Evolutionary conservation across 1,140 invertebrate species (phyloP).

Genomic region (Drosophila mojavensis): DNA sequence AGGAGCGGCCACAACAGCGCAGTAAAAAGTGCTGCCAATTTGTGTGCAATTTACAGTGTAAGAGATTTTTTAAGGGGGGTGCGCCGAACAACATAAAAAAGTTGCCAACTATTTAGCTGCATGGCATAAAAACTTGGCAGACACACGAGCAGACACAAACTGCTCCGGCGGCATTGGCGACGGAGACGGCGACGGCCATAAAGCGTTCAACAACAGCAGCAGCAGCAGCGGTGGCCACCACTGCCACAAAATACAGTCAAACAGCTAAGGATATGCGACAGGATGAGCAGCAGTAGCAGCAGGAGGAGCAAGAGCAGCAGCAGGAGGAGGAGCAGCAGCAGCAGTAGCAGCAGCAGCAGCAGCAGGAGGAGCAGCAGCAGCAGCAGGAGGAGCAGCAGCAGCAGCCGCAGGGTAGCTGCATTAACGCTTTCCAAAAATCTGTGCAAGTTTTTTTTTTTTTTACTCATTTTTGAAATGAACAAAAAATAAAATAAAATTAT

Average conservation of each 20-base stretch:
- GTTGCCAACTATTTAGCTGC: conserved; percentile 72
- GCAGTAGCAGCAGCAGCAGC: conserved; percentile 44
- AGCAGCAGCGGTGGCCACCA: conserved; percentile 1
- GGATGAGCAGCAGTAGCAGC: background rate
- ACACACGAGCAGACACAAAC: conserved; percentile 72
- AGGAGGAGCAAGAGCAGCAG: conserved; percentile 46
- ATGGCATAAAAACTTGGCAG: conserved; percentile 72
- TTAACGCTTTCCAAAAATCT: conserved; percentile 74
- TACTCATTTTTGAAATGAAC: conserved; percentile 4
- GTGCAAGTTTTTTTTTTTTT: conserved; percentile 50
- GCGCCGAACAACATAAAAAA: conserved; percentile 53
- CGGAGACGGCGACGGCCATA: conserved; percentile 41
- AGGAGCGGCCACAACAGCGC: conserved; percentile 4
- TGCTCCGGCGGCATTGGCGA: conserved; percentile 50
- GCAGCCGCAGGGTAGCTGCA: conserved; percentile 52
- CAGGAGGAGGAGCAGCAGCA: background rate
- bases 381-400: background rate
- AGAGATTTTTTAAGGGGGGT: background rate
- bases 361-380: background rate
- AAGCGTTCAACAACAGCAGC: conserved; percentile 64
- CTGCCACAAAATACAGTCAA: conserved; percentile 25
- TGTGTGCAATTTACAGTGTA: conserved; percentile 73
- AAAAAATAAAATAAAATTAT: conserved; percentile 55
- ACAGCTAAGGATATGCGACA: conserved; percentile 30
- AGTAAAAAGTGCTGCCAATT: conserved; percentile 70